These are phyloP conservation scores for Colius striatus DNA, from an alignment of 2,113 vertebrate species.

Conservation along the genomic window DNA sequence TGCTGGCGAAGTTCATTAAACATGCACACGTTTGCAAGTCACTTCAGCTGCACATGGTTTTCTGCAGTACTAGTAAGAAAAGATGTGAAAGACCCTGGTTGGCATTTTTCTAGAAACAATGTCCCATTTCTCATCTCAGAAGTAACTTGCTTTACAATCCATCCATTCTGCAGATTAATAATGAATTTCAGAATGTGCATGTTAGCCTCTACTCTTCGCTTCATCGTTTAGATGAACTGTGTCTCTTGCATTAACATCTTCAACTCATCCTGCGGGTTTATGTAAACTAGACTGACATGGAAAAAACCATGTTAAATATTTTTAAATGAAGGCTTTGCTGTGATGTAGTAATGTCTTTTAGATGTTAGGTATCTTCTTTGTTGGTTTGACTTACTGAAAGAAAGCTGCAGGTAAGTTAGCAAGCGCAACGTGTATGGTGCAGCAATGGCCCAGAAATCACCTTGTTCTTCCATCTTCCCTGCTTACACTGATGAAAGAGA, in stretches of 20 bases:
- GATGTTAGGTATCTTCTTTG: background rate
- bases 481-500: background rate
- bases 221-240: background rate
- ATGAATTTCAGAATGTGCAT: background rate
- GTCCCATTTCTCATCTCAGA: background rate
- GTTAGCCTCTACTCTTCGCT: too few species aligned
- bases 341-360: background rate
- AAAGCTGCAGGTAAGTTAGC: background rate
- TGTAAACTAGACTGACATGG: background rate
- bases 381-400: background rate
- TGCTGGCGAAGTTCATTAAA: background rate
- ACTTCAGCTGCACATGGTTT: background rate
- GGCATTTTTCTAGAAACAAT: background rate
- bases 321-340: background rate
- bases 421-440: background rate
- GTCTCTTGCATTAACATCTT: background rate
- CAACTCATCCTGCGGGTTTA: background rate
- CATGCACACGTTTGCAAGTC: background rate
- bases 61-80: background rate
- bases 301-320: background rate
- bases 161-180: background rate
- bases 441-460: background rate
- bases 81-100: background rate
- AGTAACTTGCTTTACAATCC: background rate
- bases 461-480: background rate